Conservation (phyloP, 2,113 vertebrate genomes). For the Gymnorhina tibicen region DNA sequence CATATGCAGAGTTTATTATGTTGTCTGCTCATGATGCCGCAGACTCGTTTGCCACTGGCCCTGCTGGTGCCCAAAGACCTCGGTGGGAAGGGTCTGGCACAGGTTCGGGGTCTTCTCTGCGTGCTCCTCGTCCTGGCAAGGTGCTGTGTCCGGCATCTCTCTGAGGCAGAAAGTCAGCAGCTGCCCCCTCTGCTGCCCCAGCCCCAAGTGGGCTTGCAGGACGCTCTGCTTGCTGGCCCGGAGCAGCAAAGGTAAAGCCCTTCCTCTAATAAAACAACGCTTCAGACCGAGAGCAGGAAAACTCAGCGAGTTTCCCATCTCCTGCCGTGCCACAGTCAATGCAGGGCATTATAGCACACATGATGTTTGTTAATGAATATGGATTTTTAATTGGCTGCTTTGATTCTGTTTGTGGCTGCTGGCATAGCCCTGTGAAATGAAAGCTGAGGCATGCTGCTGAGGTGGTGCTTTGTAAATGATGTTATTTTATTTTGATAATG, state of each 20-base stretch:
- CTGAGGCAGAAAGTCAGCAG: neutral
- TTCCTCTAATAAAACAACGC: neutral
- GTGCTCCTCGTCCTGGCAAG: neutral
- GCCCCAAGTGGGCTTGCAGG: neutral
- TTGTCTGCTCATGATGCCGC: neutral
- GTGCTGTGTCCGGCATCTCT: neutral
- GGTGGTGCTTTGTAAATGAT: conserved; percentile 28
- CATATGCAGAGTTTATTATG: neutral
- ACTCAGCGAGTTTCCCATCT: neutral
- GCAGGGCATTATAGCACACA: neutral
- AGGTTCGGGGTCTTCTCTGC: neutral
- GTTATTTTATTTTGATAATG: conserved; percentile 22
- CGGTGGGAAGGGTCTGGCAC: neutral
- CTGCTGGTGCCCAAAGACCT: conserved; percentile 7
- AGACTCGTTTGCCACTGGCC: neutral
- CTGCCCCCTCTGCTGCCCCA: neutral
- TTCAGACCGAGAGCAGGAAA: neutral
- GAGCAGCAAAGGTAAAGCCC: neutral
- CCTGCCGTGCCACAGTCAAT: neutral
- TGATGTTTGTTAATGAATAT: conserved; percentile 45
- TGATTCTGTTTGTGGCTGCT: conserved; percentile 41
- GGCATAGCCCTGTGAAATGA: conserved; percentile 24
- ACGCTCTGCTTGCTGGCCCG: neutral
- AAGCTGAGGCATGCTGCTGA: conserved; percentile 33
- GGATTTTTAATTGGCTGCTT: conserved; percentile 62